Base-by-base conservation (phyloP, 2,113 vertebrate species). In the Campylomormyrus numenius region DNA sequence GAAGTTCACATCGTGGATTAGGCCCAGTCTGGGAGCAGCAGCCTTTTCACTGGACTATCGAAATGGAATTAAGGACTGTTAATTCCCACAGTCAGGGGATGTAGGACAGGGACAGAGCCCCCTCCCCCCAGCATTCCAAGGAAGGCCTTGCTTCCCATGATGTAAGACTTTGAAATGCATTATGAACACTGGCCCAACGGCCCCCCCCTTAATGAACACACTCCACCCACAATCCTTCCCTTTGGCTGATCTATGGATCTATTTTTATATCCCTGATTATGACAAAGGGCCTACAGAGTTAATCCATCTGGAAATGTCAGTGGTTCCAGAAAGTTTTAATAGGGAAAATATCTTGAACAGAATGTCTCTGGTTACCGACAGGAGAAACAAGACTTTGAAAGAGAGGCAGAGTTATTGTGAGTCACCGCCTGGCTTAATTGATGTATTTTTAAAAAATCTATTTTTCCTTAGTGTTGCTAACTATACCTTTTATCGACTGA, bases 81-180 rank as follows among this genome's bases (percentile, higher is more conserved):
- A 85, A n/a, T 85, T 85, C 83, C 24, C 83, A 46, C 21, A 85
- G 17, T n/a, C 9, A 1, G 24, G 42, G 83, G 77, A 83, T 83
- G 31, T 21, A 21, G 17, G 35, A 83, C 2, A 45, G 77, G 19
- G 19, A 83, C 39, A 83, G 15, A 21, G 77, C 8, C 5, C 17
- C 42, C 17, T 1, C 17, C 31, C 11, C 39, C 31, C 35, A 21
- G 19, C 87, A 35, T n/a, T 90, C 77, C 21, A 85, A 86, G 85
- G 83, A 19, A 31, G 17, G 31, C 58, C 19, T n/a, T 10, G 24
- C 7, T 83, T 42, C 27, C 27, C 27, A 90, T 88, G 66, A 77
- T 90, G 66, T 88, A 88, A 77, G 62, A 88, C 46, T 52, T 88
- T 46, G 48, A 49, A 50, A 74, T 70, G 49, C 45, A 17, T 80